Conservation (phyloP, 2,888 invertebrate genomes). For the Allygus modestus region DNA sequence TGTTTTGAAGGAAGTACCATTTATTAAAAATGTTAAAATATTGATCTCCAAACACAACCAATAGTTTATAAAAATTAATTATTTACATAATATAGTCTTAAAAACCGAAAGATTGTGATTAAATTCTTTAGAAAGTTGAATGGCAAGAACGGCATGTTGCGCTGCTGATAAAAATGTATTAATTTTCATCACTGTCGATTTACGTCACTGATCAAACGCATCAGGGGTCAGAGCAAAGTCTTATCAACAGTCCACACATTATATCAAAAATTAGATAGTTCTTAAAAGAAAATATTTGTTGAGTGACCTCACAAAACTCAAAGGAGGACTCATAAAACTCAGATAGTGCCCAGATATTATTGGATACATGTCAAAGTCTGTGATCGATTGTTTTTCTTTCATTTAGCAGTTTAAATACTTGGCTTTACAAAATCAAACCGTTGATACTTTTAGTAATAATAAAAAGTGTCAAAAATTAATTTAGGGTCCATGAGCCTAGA, state of each 20-base stretch:
- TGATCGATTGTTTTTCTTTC: too few species aligned
- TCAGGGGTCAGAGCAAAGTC: not conserved
- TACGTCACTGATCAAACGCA: constrained; percentile 28
- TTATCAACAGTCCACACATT: not conserved
- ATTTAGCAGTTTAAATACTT: too few species aligned
- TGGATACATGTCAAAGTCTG: not conserved
- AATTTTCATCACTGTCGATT: not conserved
- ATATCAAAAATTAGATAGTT: not conserved
- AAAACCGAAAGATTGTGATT: not conserved
- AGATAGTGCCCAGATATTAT: not conserved
- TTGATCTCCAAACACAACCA: too few species aligned
- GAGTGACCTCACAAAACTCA: not conserved
- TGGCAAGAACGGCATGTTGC: not conserved
- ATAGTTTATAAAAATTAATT: too few species aligned
- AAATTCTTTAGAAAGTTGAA: constrained; percentile 13
- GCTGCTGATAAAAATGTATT: not conserved
- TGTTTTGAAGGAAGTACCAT: too few species aligned
- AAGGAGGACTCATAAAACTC: not conserved
- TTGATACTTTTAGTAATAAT: too few species aligned
- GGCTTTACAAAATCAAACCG: too few species aligned
- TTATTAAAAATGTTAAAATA: too few species aligned
- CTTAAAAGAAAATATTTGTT: constrained; percentile 26
- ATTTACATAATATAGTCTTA: too few species aligned
- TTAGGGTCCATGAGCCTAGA: too few species aligned
- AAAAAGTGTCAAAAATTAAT: too few species aligned